Evolutionary conservation across 1,140 invertebrate species (phyloP), one percentile per base, ranked within the genome.

Genomic region (Sycophila sp.): DNA sequence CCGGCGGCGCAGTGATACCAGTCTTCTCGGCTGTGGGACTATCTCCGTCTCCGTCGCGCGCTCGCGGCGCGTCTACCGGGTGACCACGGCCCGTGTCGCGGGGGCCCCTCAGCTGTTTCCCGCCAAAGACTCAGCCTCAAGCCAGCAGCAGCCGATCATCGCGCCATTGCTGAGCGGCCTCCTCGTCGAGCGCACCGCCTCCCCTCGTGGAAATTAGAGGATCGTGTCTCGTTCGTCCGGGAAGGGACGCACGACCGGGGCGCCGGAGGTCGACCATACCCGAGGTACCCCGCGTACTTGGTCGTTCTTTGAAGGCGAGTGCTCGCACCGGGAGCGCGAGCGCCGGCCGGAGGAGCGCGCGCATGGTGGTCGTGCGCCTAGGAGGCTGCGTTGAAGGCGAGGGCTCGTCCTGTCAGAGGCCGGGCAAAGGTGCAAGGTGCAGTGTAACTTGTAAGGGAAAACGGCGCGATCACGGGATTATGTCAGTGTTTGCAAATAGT

Each of bases 71-170:
- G 58, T 60, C 30, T 60, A 47, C 64, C n/a, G 55, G 4, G 49
- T 66, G 51, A 55, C 55, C 69, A 77, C 68, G 53, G 73, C n/a
- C n/a, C n/a, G n/a, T 71, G 59, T 71, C 71, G 71, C 77, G 77
- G 79, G 81, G 78, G 78, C 85, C 82, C 84, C 88, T 89, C 89
- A 90, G 89, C 89, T 90, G 89, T 90, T 90, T 90, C 88, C 89
- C 89, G 89, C 88, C 88, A 89, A 89, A 87, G 85, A 82, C 85
- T 87, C 87, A 88, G 89, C 86, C 88, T 87, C 88, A 87, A 83
- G 63, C 51, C 47, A 49, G 58, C 53, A 19, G 49, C 49, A 22
- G 22, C 32, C n/a, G n/a, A n/a, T n/a, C 30, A 36, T 34, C 7
- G 36, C 56, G 19, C 19, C 40, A 69, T 69, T 66, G 6, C 56